Conservation (phyloP, 2,113 vertebrate genomes). For the Eudorcas thomsonii region DNA sequence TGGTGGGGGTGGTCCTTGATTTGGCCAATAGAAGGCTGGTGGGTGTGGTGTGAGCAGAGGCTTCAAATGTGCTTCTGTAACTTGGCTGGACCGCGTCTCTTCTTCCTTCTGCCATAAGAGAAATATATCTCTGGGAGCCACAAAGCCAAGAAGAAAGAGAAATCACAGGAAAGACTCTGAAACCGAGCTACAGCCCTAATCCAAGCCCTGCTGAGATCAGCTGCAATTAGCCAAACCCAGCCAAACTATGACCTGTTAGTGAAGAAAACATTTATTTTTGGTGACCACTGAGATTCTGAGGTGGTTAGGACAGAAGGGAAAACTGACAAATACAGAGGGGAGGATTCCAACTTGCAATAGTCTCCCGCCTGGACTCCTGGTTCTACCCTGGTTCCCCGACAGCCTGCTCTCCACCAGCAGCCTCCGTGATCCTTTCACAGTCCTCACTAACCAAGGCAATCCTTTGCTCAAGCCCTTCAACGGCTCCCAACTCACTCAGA, state of each 20-base stretch:
- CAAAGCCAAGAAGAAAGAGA: neutral
- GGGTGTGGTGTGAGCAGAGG: neutral
- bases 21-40: neutral
- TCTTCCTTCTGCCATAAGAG: neutral
- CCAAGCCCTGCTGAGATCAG: neutral
- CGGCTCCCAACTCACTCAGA: neutral
- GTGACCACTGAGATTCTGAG: neutral
- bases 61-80: neutral
- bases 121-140: neutral
- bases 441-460: neutral
- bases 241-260: neutral
- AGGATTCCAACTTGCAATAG: neutral
- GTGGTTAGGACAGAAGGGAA: neutral
- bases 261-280: neutral
- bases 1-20: too few relatives aligned
- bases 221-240: neutral
- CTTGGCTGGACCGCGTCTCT: neutral
- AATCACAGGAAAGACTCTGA: neutral
- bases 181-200: neutral
- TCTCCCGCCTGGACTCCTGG: neutral
- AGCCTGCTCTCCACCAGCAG: neutral
- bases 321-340: neutral
- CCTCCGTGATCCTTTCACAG: neutral
- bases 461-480: neutral
- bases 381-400: neutral